Conservation (phyloP, 2,888 invertebrate genomes). For the Drosophila helvetica region DNA sequence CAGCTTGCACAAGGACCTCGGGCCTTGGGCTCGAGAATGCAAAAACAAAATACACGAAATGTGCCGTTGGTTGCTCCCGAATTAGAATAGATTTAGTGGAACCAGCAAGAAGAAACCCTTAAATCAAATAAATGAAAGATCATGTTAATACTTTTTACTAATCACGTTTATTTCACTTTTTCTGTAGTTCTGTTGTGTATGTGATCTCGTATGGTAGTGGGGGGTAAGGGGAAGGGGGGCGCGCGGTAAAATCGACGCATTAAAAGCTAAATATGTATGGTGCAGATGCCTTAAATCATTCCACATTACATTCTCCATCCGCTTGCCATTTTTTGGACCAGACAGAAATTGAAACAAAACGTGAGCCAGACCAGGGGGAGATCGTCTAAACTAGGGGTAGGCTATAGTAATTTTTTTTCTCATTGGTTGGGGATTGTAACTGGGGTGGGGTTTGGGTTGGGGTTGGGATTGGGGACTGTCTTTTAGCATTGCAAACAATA, state of each 20-base stretch:
- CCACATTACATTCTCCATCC: slow-evolving; percentile 49
- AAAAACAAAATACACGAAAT: too few species aligned
- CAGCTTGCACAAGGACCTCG: too few species aligned
- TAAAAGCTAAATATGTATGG: slow-evolving; percentile 68
- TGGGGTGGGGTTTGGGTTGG: background rate
- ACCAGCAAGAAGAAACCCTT: too few species aligned
- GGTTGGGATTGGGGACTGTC: slow-evolving; percentile 15
- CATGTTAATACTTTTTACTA: slow-evolving; percentile 59
- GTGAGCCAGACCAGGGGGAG: slow-evolving; percentile 23
- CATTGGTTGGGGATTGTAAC: background rate
- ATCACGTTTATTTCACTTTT: slow-evolving; percentile 72
- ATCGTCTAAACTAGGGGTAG: slow-evolving; percentile 33
- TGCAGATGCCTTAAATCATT: slow-evolving; percentile 56
- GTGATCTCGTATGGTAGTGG: slow-evolving; percentile 50
- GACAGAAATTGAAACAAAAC: slow-evolving; percentile 16
- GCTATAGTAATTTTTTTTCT: too few species aligned
- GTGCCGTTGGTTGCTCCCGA: too few species aligned
- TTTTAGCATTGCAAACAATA: slow-evolving; percentile 40
- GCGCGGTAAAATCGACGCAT: slow-evolving; percentile 45
- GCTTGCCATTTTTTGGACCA: slow-evolving; percentile 48
- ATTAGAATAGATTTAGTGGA: too few species aligned
- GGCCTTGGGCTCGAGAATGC: too few species aligned
- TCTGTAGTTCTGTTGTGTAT: slow-evolving; percentile 59
- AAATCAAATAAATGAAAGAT: slow-evolving; percentile 6
- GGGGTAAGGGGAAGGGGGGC: background rate